phyloP scores from a whole-genome alignment of 1,140 invertebrate genomes.

The Drosophila azteca region DNA sequence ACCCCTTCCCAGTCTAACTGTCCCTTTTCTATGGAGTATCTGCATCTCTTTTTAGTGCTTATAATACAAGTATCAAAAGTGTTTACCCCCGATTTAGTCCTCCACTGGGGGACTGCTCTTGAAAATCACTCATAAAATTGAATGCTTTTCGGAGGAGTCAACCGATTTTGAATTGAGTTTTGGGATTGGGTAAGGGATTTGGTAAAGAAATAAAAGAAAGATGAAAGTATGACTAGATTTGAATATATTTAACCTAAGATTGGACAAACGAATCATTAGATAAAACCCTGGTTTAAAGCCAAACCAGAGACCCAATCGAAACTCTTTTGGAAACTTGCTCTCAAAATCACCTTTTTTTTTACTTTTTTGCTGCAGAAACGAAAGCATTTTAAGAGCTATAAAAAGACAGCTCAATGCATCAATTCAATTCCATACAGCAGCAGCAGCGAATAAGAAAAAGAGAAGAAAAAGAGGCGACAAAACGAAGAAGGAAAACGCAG shows the following conservation, averaged over 20 bases:
- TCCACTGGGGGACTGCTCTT: constrained; percentile 27
- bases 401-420: constrained; percentile 61
- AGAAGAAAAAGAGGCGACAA: constrained; percentile 22
- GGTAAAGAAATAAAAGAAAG: no score
- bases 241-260: no score
- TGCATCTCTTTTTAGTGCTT: constrained; percentile 36
- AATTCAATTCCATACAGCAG: constrained; percentile 44
- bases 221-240: no score
- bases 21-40: constrained; percentile 8
- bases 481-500: neutral
- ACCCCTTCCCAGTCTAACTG: neutral
- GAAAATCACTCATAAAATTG: constrained; percentile 35
- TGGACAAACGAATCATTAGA: neutral
- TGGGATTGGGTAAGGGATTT: neutral
- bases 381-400: constrained; percentile 49
- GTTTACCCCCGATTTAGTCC: constrained; percentile 59
- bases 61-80: constrained; percentile 50
- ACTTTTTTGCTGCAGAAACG: no score
- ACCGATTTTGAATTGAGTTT: constrained; percentile 2
- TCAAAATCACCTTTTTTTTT: constrained; percentile 33
- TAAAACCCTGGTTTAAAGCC: neutral
- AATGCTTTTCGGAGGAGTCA: constrained; percentile 3
- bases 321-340: neutral
- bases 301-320: neutral
- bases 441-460: neutral